Base-by-base conservation (phyloP, 2,113 vertebrate species). In the Percina caprodes region DNA sequence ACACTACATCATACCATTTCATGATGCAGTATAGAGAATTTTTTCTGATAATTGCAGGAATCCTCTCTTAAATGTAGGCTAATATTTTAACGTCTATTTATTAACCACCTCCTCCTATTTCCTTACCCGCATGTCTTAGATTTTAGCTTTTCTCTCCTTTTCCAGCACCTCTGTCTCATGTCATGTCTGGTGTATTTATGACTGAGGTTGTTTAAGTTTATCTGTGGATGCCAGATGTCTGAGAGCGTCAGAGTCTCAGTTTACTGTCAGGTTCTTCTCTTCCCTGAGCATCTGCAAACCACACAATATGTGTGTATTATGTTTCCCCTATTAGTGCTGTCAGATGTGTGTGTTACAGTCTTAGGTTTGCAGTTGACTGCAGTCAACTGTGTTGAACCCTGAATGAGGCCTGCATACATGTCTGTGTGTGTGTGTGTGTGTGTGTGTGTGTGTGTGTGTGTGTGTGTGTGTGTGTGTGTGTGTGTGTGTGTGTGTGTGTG, bases 191-290 rank as follows among this genome's bases (percentile, higher is more conserved):
- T 61, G 71, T 46, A 42, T 74, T 48, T 52, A 24, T 23, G 63
- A 59, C 66, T 3, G n/a, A 48, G 61, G 66, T 58, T 63, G 75
- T 82, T 61, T 15, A 45, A 79, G 55, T 82, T 84, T 72, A 84
- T 79, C 61, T 72, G 33, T 74, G 71, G 55, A 49, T 14, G 39
- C 80, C 87, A 84, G 66, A 86, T 84, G 84, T 84, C 18, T 70
- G 76, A 71, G 54, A 71, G 52, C 21, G 15, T 68, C 68, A 26
- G 59, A 58, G 69, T 61, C 3, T 67, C 51, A 18, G 59, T 71
- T 46, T 78, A 66, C 69, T 70, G 70, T 77, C 68, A 79, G 61
- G 58, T 39, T 19, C 66, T 14, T 82, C 73, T 60, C n/a, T 56
- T 69, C 45, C 46, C 48, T 0, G 52, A 35, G 67, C 59, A 72